Evolutionary conservation across 2,888 invertebrate species (phyloP).

Genomic region (Pseudococcus longispinus): DNA sequence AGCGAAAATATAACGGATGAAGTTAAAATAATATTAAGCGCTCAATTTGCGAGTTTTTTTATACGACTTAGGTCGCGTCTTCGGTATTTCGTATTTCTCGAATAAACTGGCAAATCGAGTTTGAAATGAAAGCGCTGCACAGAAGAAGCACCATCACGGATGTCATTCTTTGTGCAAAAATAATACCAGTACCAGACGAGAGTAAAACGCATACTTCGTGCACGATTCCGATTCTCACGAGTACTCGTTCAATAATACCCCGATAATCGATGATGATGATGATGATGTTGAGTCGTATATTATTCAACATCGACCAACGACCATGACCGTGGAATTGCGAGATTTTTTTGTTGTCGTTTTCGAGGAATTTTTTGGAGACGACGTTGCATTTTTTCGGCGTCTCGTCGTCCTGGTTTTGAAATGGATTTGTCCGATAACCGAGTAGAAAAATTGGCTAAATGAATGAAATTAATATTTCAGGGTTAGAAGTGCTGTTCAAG

Average conservation of each 20-base stretch:
- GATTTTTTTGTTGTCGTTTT: background rate
- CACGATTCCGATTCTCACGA: conserved; percentile 21
- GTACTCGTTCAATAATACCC: background rate
- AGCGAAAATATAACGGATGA: background rate
- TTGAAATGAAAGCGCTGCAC: background rate
- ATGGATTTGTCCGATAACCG: no score
- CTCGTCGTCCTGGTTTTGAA: no score
- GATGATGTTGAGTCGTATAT: background rate
- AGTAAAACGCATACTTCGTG: background rate
- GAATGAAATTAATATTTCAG: no score
- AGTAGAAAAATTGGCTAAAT: no score
- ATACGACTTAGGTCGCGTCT: no score
- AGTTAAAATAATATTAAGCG: background rate
- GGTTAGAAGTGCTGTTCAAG: no score
- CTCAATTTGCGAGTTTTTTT: background rate
- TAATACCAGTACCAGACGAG: background rate
- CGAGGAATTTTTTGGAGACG: no score
- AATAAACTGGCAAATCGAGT: background rate
- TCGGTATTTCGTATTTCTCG: background rate
- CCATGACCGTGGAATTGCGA: background rate
- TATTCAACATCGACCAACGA: background rate
- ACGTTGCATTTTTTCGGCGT: no score
- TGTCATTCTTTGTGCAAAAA: conserved; percentile 3
- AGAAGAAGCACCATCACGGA: background rate
- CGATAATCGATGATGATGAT: conserved; percentile 14